Percentiles rank a stretch among this genome's conserved stretches.
Conservation (phyloP, 2,113 vertebrate genomes). For the Suncus etruscus region DNA sequence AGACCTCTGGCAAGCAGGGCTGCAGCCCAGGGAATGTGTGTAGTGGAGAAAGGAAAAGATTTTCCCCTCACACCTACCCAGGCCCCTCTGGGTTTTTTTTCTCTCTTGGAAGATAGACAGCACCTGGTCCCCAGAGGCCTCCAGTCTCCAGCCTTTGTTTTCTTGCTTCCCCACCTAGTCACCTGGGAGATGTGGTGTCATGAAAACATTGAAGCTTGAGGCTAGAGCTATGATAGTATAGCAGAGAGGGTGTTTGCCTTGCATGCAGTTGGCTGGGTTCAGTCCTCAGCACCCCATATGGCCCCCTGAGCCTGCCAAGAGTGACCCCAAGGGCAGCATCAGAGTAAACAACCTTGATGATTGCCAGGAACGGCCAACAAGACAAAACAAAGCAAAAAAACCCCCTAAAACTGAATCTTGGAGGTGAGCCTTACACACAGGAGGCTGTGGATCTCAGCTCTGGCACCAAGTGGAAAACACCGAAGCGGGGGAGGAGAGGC, state of each 20-base stretch:
- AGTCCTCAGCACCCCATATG: no score
- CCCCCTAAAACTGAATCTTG: no score
- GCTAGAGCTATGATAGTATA: no score
- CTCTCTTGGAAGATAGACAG: neutral
- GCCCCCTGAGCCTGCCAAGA: no score
- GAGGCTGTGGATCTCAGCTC: no score
- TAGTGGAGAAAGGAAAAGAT: neutral
- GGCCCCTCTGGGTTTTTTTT: neutral
- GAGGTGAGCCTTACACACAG: no score
- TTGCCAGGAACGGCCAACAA: no score
- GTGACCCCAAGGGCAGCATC: no score
- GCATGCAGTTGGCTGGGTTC: no score
- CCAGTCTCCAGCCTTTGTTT: neutral
- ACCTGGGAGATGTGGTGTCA: neutral
- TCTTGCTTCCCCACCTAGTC: constrained; percentile 21
- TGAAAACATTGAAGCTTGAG: neutral
- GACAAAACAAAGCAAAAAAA: no score
- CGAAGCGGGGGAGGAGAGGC: neutral
- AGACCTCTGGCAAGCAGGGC: neutral
- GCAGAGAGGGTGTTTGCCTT: no score
- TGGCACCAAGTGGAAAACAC: neutral
- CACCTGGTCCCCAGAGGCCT: neutral
- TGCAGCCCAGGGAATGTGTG: neutral
- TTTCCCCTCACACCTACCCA: neutral
- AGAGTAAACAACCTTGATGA: no score